Conservation (phyloP, 2,113 vertebrate species). For the Peromyscus maniculatus region DNA sequence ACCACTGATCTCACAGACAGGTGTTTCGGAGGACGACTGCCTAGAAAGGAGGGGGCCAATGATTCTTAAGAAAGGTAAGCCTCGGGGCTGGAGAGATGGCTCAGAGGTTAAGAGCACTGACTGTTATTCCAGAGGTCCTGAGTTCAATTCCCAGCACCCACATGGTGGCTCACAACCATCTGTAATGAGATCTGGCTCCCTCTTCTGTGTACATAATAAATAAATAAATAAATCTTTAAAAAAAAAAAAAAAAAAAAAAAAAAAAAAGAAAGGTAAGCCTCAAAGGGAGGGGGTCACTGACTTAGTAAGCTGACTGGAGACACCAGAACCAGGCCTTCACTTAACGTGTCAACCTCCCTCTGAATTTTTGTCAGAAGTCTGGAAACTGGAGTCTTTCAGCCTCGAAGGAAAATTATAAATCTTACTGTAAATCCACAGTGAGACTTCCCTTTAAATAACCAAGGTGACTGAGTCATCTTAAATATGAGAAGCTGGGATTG, state of each 20-base stretch:
- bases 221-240: too few relatives aligned
- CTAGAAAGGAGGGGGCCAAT: background rate
- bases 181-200: too few relatives aligned
- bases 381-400: background rate
- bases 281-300: background rate
- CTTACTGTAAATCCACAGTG: background rate
- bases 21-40: background rate
- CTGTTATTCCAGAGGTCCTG: too few relatives aligned
- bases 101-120: too few relatives aligned
- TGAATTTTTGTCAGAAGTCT: background rate
- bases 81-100: too few relatives aligned
- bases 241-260: too few relatives aligned
- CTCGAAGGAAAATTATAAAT: background rate
- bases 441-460: background rate
- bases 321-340: background rate
- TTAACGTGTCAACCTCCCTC: background rate
- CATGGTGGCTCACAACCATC: too few relatives aligned
- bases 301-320: background rate
- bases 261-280: background rate
- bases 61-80: background rate
- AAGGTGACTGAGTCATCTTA: background rate
- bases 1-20: background rate
- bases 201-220: too few relatives aligned
- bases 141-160: too few relatives aligned
- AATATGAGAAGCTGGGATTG: background rate